These are phyloP conservation scores for Mythimna pallens DNA, from an alignment of 2,888 invertebrate genomes.

Conservation along the genomic window DNA sequence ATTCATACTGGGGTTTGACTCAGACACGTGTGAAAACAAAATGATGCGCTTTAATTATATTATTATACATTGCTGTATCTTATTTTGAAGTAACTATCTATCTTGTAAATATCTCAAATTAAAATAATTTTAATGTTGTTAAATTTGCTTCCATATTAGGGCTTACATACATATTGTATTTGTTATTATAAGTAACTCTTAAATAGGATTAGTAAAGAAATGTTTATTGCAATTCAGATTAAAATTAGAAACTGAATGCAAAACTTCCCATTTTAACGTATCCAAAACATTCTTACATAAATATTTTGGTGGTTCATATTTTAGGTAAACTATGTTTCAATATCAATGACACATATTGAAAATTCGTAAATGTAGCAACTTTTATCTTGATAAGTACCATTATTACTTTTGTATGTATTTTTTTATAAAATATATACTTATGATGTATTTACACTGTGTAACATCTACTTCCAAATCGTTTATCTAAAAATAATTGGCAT, in stretches of 20 bases:
- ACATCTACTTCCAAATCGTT: slow-evolving; percentile 86
- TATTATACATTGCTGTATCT: slow-evolving; percentile 74
- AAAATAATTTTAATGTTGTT: slow-evolving; percentile 85
- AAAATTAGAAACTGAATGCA: slow-evolving; percentile 54
- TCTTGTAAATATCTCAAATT: slow-evolving; percentile 86
- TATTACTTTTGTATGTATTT: slow-evolving; percentile 87
- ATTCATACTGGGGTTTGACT: slow-evolving; percentile 84
- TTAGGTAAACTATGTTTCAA: slow-evolving; percentile 81
- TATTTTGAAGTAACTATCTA: slow-evolving; percentile 78
- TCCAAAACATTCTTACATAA: slow-evolving; percentile 69
- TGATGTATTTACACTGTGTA: slow-evolving; percentile 87
- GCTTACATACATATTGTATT: slow-evolving; percentile 83
- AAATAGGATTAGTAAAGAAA: slow-evolving; percentile 72
- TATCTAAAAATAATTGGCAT: slow-evolving; percentile 88
- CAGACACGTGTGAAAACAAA: slow-evolving; percentile 86
- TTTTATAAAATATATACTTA: slow-evolving; percentile 89
- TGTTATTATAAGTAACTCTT: slow-evolving; percentile 85
- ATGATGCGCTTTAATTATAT: slow-evolving; percentile 89
- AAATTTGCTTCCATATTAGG: slow-evolving; percentile 87
- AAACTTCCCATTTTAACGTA: slow-evolving; percentile 59
- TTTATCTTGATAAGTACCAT: slow-evolving; percentile 81
- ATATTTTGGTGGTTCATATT: slow-evolving; percentile 82
- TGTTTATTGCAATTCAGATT: slow-evolving; percentile 70
- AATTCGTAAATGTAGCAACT: slow-evolving; percentile 80
- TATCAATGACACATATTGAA: slow-evolving; percentile 89